Evolutionary conservation across 30 jellyfish, hydroid and myxozoan species (phyloP).

Genomic region (Aurelia aurita): DNA sequence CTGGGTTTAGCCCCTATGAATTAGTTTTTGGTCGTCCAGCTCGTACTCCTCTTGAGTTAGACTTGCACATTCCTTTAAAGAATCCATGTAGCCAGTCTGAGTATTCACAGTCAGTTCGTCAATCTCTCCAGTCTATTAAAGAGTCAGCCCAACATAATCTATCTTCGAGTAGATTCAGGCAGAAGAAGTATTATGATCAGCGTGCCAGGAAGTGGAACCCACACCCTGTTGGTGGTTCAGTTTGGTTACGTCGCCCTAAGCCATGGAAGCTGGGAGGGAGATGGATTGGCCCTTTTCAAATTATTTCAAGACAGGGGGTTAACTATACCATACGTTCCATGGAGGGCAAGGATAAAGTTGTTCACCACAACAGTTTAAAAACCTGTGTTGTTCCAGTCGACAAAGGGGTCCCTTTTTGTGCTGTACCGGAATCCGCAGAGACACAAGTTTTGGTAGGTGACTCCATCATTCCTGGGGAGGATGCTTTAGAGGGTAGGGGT

Average conservation of each 20-base stretch:
- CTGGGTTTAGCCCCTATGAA: slow-evolving; percentile 42
- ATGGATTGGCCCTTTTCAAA: too few relatives aligned
- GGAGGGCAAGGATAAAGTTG: slow-evolving; percentile 20
- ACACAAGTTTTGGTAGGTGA: slow-evolving; percentile 10
- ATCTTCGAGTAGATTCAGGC: slow-evolving; percentile 22
- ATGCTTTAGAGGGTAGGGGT: neutral
- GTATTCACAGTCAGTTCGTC: slow-evolving; percentile 27
- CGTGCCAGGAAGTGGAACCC: slow-evolving; percentile 24
- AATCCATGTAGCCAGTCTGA: slow-evolving; percentile 30
- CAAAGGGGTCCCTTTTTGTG: slow-evolving; percentile 28
- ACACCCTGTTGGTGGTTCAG: slow-evolving; percentile 39
- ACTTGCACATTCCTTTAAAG: slow-evolving; percentile 22
- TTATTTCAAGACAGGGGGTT: slow-evolving; percentile 19
- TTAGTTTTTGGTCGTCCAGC: slow-evolving; percentile 26
- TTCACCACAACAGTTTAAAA: slow-evolving; percentile 15
- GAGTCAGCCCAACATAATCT: slow-evolving; percentile 25
- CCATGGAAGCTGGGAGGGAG: neutral
- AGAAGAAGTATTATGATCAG: slow-evolving; percentile 14
- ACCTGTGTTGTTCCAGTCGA: slow-evolving; percentile 40
- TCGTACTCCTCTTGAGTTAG: slow-evolving; percentile 34
- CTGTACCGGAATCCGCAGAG: slow-evolving; percentile 28
- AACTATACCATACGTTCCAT: slow-evolving; percentile 36
- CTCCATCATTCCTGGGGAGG: slow-evolving; percentile 29
- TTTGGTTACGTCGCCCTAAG: slow-evolving; percentile 23
- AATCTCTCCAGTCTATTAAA: slow-evolving; percentile 18